Evolutionary conservation across 2,113 vertebrate species (phyloP), one percentile per base, ranked within the genome.

Genomic region (Promerops cafer): DNA sequence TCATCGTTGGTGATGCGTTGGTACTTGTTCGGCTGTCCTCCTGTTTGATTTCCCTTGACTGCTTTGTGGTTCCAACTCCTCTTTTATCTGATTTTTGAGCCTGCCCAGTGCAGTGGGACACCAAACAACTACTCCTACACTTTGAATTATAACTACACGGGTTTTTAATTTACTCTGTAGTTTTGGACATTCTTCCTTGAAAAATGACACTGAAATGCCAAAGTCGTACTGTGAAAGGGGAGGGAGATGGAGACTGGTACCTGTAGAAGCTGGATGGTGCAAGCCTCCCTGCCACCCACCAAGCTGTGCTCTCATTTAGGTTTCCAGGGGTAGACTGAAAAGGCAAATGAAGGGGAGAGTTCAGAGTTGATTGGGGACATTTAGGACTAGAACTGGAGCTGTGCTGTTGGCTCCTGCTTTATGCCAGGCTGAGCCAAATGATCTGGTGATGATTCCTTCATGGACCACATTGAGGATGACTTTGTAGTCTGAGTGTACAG

Each of bases 381-480:
- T 39, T 54, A 75, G 52, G 24, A 33, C 52, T 59, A 44, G 65
- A 79, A 59, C 30, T 27, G n/a, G 28, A 66, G n/a, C 16, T 71
- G 23, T 23, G 7, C 24, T 53, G 7, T 44, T 49, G 54, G n/a
- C 37, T 69, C 3, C 31, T 54, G 44, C 19, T 69, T 40, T 44
- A 15, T 47, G 47, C n/a, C 20, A 59, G 35, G 13, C 49, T 87
- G 60, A 23, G 7, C 12, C 3, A 5, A 57, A 31, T 2, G 6
- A 5, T 37, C n/a, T 49, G 53, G 37, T 80, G 63, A 13, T 49
- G 52, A 33, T 65, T 84, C 60, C 54, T 93, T 33, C 27, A 6
- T 12, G 27, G 24, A 18, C 24, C 11, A 9, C 0, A 0, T 6
- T 47, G 56, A 49, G 37, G 9, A 5, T 76, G 50, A 28, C 6